Base-by-base conservation (phyloP, 2,797 vertebrate genomes). In the Jordanella pulchra region DNA sequence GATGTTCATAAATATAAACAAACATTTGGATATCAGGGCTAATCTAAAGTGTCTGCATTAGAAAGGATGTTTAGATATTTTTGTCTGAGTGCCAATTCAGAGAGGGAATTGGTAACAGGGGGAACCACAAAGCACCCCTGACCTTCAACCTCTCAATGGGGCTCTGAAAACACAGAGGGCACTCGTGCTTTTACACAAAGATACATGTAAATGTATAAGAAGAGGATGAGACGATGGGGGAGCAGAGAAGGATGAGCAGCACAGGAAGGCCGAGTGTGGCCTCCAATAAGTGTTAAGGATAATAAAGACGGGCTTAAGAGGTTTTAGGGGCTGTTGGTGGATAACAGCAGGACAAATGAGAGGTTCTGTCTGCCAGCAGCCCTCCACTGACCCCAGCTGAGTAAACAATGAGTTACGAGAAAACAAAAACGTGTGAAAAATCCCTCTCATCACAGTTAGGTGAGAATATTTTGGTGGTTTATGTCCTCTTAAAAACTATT, bases 331-430 rank as follows among this genome's bases (percentile, higher is more conserved):
- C 81, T 89, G 90, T 85, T 82, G 85, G 86, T 87, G 83, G 84
- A 77, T 87, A 92, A 89, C 91, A 91, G 86, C 86, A 85, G 86
- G 89, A 92, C 91, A 92, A 93, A 91, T 92, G 84, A 92, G 84
- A 78, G 78, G 70, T 79, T 68, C 80, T 82, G 50, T 83, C 86
- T 71, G 83, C 87, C 81, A 85, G 81, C 86, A 89, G 79, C 86
- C 84, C 84, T 87, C 71, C 74, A 89, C 81, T 86, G 83, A 88
- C 77, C 69, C 76, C 92, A 94, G 92, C 93, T 93, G 91, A 91
- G 88, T 92, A 89, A 93, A 93, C 90, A 93, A 82, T 78, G 79
- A 54, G 58, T 72, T 79, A 79, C 74, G 56, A 82, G 90, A 90
- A 87, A 84, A 42, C 61, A 70, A 82, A 42, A 63, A 63, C 35